Evolutionary conservation across 2,797 vertebrate species (phyloP).

Genomic region (Crocodylus rhombifer): DNA sequence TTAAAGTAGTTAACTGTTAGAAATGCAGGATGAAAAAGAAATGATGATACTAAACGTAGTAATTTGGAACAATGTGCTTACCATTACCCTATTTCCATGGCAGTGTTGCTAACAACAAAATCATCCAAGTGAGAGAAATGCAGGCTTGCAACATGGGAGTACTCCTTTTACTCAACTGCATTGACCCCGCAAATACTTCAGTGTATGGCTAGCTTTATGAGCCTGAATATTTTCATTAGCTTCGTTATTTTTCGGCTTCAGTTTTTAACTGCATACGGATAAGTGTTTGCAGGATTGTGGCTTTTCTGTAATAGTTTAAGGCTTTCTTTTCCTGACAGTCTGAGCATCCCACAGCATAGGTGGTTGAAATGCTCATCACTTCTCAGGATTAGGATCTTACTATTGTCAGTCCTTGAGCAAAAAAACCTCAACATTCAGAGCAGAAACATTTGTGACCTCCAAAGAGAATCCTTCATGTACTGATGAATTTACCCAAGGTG

Average conservation of each 20-base stretch:
- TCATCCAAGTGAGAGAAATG: background rate
- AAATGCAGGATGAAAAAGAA: background rate
- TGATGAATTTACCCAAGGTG: background rate
- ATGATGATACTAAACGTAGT: background rate
- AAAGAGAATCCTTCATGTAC: background rate
- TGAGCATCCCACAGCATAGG: background rate
- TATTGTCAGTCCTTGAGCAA: background rate
- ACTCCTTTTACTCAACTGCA: background rate
- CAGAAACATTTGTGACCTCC: background rate
- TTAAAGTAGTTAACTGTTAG: background rate
- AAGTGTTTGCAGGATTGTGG: background rate
- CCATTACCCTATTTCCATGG: background rate
- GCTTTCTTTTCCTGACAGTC: background rate
- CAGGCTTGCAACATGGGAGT: background rate
- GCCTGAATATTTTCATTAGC: background rate
- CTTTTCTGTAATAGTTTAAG: background rate
- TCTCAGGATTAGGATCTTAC: background rate
- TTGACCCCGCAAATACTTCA: background rate
- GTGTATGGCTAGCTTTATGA: background rate
- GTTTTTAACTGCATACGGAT: background rate
- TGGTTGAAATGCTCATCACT: background rate
- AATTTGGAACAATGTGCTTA: background rate
- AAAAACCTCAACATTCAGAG: background rate
- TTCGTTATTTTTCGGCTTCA: background rate
- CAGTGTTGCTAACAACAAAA: background rate